These are phyloP conservation scores for Pseudomyrmex sp. DNA, from an alignment of 1,140 invertebrate species.

Conservation along the genomic window DNA sequence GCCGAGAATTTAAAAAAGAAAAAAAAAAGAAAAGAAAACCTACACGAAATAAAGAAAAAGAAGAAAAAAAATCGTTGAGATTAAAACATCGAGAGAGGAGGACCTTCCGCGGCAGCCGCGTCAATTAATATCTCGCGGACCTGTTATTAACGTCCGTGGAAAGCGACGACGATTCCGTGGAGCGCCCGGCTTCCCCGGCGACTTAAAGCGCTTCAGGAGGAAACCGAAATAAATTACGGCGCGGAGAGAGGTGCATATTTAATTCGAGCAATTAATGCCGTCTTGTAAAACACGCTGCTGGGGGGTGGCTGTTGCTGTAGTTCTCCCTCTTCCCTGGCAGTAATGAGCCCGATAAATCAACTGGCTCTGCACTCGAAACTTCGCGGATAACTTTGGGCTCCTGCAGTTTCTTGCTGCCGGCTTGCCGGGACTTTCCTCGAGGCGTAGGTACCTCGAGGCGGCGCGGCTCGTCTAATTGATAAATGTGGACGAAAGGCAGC, in stretches of 20 bases:
- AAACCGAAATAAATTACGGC: slow-evolving; percentile 84
- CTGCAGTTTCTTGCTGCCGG: slow-evolving; percentile 72
- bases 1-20: slow-evolving; percentile 17
- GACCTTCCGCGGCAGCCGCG: slow-evolving; percentile 67
- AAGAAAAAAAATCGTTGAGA: slow-evolving; percentile 25
- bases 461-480: slow-evolving; percentile 54
- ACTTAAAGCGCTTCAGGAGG: slow-evolving; percentile 81
- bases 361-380: slow-evolving; percentile 84
- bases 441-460: slow-evolving; percentile 24
- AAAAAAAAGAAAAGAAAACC: not conserved
- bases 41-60: not conserved
- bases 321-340: slow-evolving; percentile 80
- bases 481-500: slow-evolving; percentile 59
- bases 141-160: slow-evolving; percentile 76
- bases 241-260: slow-evolving; percentile 85
- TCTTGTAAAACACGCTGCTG: slow-evolving; percentile 85
- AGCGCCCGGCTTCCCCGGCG: slow-evolving; percentile 72
- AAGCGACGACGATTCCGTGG: slow-evolving; percentile 62
- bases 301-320: slow-evolving; percentile 81
- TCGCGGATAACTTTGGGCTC: slow-evolving; percentile 80
- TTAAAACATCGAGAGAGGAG: slow-evolving; percentile 59
- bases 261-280: slow-evolving; percentile 86
- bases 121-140: slow-evolving; percentile 72
- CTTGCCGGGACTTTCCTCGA: slow-evolving; percentile 37
- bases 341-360: slow-evolving; percentile 86